Evolutionary conservation across 2,113 vertebrate genomes (phyloP).

Genomic region (Origma solitaria): DNA sequence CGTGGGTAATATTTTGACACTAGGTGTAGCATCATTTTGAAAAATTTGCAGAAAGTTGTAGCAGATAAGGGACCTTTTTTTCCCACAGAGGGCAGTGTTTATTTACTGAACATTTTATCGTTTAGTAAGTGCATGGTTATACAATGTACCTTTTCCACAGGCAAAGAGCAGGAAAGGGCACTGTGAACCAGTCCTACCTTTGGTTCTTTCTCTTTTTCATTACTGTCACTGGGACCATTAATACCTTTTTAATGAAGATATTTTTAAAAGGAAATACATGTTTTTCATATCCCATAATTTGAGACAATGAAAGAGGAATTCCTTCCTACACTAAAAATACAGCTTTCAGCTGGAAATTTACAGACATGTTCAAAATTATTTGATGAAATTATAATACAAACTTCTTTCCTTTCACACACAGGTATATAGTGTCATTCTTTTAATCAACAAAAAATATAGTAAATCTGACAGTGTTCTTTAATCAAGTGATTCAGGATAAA

Average conservation of each 20-base stretch:
- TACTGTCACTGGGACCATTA: slow-evolving; percentile 2
- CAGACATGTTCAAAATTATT: not conserved
- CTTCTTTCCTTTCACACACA: not conserved
- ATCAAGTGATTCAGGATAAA: not conserved
- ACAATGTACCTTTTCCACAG: not conserved
- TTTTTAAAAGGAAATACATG: not conserved
- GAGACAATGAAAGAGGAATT: not conserved
- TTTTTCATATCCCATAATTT: not conserved
- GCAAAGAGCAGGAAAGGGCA: slow-evolving; percentile 38
- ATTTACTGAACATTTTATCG: slow-evolving; percentile 20
- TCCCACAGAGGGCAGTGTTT: slow-evolving; percentile 75
- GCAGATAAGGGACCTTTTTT: not conserved
- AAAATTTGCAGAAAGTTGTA: not conserved
- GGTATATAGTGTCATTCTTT: not conserved
- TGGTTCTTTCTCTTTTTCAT: slow-evolving; percentile 4
- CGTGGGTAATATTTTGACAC: not conserved
- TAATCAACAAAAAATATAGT: not conserved
- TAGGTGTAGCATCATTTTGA: not conserved
- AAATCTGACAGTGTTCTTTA: not conserved
- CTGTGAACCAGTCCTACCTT: not conserved
- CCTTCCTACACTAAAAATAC: not conserved
- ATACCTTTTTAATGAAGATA: slow-evolving; percentile 14
- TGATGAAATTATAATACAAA: not conserved
- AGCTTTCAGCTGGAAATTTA: not conserved
- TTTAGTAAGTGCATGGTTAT: not conserved